Base-by-base conservation (phyloP, 2,888 invertebrate genomes). In the Reticulitermes lucifugus region DNA sequence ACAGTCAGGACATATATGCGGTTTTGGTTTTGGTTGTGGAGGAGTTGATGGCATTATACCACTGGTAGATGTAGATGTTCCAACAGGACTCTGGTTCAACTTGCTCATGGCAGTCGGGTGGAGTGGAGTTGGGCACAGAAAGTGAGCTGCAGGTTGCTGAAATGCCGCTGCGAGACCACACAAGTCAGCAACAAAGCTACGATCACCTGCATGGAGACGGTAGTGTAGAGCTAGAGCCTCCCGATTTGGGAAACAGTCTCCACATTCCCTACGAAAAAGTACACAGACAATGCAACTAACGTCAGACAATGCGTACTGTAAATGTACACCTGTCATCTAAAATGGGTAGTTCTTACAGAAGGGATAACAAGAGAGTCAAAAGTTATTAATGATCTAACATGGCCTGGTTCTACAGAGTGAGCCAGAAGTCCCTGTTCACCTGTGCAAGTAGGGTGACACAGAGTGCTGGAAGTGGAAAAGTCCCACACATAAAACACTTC, bases 221-320 rank as follows among this genome's bases (percentile, higher is more conserved):
- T 96, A 94, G 92, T 96, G 96, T 88, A 96, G 92, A 79, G 96
- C 95, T 86, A 96, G 91, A 88, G 96, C 96, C 92, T 96, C 96
- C 90, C 95, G 93, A 87, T 93, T 94, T 86, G 93, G 92, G 89
- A 94, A 94, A 88, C 93, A 93, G 90, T 93, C 92, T 87, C 94
- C 94, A 88, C 94, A 94, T 90, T 94, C 94, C 88, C 93, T 92
- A 89, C 60, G 89, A 88, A 85, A 84, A n/a, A 87, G 80, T n/a
- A 81, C 7, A 70, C 35, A 81, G 29, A 29, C 6, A n/a, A 65
- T 65, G 65, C 65, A 25, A 65, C 25, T 4, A 14, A 9, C 25
- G 25, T 65, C 25, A 65, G 65, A 65, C 65, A n/a, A 65, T 65
- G n/a, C n/a, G 18, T 18, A 18, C 35, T 1, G 35, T 35, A 35